Evolutionary conservation across 64 coral and sea anemone genomes (phyloP).

Genomic region (Stylophora pistillata): DNA sequence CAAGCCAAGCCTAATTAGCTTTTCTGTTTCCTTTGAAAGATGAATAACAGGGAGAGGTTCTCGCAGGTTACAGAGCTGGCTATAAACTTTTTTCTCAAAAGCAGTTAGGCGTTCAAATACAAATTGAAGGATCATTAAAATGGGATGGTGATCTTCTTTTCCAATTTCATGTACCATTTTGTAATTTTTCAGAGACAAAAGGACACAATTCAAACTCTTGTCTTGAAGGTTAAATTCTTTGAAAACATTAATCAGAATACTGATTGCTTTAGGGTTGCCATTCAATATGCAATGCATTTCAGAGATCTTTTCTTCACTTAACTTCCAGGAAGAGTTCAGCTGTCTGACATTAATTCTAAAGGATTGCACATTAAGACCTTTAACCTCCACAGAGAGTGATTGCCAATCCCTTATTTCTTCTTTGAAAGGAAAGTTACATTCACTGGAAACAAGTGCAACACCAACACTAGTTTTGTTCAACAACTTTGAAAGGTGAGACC

Average conservation of each 20-base stretch:
- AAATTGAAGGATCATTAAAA: conserved; percentile 40
- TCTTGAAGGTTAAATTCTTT: conserved; percentile 39
- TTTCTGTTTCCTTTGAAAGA: not conserved
- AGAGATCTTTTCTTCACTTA: not conserved
- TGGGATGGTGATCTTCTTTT: not conserved
- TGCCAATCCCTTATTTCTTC: not conserved
- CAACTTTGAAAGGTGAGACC: conserved; percentile 25
- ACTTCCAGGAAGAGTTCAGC: not conserved
- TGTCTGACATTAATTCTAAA: conserved; percentile 8
- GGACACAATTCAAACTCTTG: conserved; percentile 24
- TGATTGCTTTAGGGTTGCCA: conserved; percentile 61
- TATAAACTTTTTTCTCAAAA: conserved; percentile 18
- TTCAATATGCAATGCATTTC: conserved; percentile 31
- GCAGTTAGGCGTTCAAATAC: not conserved
- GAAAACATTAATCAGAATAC: conserved; percentile 37
- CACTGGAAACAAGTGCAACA: conserved; percentile 12
- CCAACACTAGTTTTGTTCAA: conserved; percentile 3
- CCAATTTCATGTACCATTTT: not conserved
- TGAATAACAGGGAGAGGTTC: conserved; percentile 19
- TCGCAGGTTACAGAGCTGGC: conserved; percentile 33
- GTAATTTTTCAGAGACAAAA: not conserved
- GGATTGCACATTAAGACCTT: conserved; percentile 27
- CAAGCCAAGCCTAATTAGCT: conserved; percentile 40
- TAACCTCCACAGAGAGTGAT: not conserved
- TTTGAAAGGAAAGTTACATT: not conserved